These are phyloP conservation scores for Pogonomyrmex californicus DNA, from an alignment of 1,140 invertebrate genomes.

Conservation along the genomic window DNA sequence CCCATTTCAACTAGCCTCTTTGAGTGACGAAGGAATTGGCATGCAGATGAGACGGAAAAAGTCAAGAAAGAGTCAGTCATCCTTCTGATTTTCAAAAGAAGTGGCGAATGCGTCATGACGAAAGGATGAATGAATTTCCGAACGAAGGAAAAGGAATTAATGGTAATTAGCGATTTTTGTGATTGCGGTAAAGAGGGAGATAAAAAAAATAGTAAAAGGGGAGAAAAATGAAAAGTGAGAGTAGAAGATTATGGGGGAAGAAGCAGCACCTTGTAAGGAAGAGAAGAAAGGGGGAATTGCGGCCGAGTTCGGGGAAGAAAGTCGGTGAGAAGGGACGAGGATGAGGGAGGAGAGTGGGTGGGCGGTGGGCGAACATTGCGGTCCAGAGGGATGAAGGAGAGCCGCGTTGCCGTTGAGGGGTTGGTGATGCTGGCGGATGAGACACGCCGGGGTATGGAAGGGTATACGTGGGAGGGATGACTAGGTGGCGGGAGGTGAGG, in stretches of 20 bases:
- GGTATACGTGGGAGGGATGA: slow-evolving; percentile 68
- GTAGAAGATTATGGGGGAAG: slow-evolving; percentile 61
- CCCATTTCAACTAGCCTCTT: not conserved
- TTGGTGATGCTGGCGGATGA: slow-evolving; percentile 68
- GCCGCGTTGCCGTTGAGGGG: slow-evolving; percentile 60
- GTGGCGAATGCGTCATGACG: slow-evolving; percentile 6
- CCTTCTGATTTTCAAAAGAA: not conserved
- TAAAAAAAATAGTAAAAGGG: not conserved
- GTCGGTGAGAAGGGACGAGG: slow-evolving; percentile 41
- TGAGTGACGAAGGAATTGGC: not conserved
- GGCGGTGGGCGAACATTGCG: slow-evolving; percentile 80
- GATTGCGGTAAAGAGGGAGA: slow-evolving; percentile 38
- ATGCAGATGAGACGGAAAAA: not conserved
- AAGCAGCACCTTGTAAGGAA: slow-evolving; percentile 53
- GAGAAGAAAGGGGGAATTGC: slow-evolving; percentile 44
- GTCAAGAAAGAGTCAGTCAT: not conserved
- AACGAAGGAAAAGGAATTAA: not conserved
- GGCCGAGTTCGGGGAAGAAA: slow-evolving; percentile 60
- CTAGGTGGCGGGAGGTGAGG: slow-evolving; percentile 75
- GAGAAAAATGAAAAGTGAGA: slow-evolving; percentile 6
- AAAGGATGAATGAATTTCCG: not conserved
- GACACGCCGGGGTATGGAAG: slow-evolving; percentile 68
- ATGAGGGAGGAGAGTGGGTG: slow-evolving; percentile 52
- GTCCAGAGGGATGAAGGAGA: slow-evolving; percentile 79
- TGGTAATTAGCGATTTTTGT: slow-evolving; percentile 25